These are phyloP conservation scores for Cyclina sinensis DNA, from an alignment of 1,140 invertebrate species.

Conservation along the genomic window DNA sequence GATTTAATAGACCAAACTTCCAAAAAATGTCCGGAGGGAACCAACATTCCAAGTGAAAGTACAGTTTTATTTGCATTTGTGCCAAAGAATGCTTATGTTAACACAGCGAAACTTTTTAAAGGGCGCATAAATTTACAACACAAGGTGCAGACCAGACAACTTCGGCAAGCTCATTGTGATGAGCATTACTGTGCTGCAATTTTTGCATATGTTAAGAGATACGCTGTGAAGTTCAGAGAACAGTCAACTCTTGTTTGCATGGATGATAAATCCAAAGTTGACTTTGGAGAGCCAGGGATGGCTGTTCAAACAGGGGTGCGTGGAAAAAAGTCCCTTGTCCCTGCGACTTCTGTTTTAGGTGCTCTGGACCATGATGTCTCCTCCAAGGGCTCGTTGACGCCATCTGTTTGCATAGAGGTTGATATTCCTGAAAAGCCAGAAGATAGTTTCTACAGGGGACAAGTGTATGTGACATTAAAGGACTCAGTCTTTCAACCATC, in stretches of 20 bases:
- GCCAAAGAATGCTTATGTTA: conserved; percentile 66
- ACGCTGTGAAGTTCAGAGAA: conserved; percentile 65
- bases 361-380: conserved; percentile 69
- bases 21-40: conserved; percentile 58
- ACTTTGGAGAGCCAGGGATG: conserved; percentile 70
- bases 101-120: conserved; percentile 64
- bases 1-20: conserved; percentile 66
- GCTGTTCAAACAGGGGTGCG: conserved; percentile 59
- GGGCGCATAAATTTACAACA: conserved; percentile 58
- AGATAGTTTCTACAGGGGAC: conserved; percentile 67
- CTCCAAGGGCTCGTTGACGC: conserved; percentile 62
- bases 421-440: conserved; percentile 63
- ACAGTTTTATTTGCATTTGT: conserved; percentile 70
- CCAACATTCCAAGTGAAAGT: conserved; percentile 65
- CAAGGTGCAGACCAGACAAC: conserved; percentile 69
- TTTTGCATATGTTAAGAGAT: conserved; percentile 67
- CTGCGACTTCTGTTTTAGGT: conserved; percentile 17
- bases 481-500: conserved; percentile 69
- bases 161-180: conserved; percentile 64
- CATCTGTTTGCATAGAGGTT: conserved; percentile 57
- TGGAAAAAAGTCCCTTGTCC: conserved; percentile 66
- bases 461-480: conserved; percentile 65
- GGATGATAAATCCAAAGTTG: conserved; percentile 73
- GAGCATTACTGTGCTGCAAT: conserved; percentile 71
- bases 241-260: conserved; percentile 49